Percentiles rank a stretch among this genome's conserved stretches.
These are phyloP conservation scores for Polypterus senegalus DNA, from an alignment of 2,113 vertebrate genomes.

Conservation along the genomic window DNA sequence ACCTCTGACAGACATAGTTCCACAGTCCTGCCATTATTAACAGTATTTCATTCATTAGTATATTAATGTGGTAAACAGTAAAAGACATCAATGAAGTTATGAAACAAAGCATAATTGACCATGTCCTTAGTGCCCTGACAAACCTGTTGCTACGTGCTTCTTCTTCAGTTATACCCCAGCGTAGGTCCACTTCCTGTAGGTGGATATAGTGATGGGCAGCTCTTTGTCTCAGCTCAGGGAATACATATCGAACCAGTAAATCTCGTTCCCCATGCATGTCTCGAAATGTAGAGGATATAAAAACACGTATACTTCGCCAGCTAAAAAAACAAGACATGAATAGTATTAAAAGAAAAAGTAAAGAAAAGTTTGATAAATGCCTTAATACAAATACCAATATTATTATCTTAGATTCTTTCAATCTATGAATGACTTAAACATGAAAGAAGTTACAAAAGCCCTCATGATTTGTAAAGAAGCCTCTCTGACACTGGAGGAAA, in stretches of 20 bases:
- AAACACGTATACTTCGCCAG: conserved; percentile 63
- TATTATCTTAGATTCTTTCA: too few relatives aligned
- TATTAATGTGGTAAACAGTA: too few relatives aligned
- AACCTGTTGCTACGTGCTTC: conserved; percentile 43
- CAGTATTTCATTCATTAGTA: background rate
- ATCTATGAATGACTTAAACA: too few relatives aligned
- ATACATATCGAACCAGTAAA: conserved; percentile 55
- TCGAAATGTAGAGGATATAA: conserved; percentile 79
- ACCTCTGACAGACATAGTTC: conserved; percentile 73
- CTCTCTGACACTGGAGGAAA: too few relatives aligned
- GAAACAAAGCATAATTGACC: too few relatives aligned
- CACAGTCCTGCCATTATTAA: conserved; percentile 30
- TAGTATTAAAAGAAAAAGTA: too few relatives aligned
- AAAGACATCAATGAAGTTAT: too few relatives aligned
- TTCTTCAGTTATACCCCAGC: conserved; percentile 77
- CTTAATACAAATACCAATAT: too few relatives aligned
- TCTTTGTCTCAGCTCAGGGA: conserved; percentile 63
- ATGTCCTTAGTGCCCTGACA: too few relatives aligned
- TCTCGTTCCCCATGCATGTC: conserved; percentile 80
- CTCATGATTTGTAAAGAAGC: too few relatives aligned
- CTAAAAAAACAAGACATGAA: conserved; percentile 27
- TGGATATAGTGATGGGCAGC: conserved; percentile 45
- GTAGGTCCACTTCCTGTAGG: conserved; percentile 71
- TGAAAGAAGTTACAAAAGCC: too few relatives aligned
- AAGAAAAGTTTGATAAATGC: too few relatives aligned